Conservation (phyloP, 2,113 vertebrate species). For the Crotalus tigris region DNA sequence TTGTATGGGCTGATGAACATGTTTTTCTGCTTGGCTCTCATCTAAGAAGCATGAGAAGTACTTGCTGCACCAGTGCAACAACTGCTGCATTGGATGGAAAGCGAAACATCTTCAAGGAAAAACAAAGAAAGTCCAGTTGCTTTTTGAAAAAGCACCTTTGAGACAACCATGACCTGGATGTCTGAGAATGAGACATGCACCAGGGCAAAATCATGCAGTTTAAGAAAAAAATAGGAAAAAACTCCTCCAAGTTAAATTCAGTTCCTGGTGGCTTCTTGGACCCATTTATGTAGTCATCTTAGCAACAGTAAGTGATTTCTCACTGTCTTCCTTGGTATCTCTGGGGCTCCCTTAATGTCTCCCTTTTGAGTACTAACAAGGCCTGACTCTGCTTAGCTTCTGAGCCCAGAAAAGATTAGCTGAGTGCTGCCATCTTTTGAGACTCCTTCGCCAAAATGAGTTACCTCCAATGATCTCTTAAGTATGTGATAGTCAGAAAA, state of each 20-base stretch:
- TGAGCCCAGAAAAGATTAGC: neutral
- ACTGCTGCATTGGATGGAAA: neutral
- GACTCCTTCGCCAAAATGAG: conserved; percentile 1
- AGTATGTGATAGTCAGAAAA: conserved; percentile 70
- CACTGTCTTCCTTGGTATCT: neutral
- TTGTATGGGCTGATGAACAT: neutral
- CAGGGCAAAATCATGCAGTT: neutral
- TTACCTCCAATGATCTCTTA: conserved; percentile 77
- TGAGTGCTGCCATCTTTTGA: neutral
- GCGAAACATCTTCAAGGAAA: neutral
- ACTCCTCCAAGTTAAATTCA: neutral
- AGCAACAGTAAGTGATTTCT: neutral
- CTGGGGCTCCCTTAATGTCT: neutral
- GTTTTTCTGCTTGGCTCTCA: neutral
- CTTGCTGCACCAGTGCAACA: neutral
- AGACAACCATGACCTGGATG: neutral
- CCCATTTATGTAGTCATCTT: neutral
- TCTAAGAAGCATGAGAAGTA: neutral
- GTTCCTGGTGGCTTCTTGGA: neutral
- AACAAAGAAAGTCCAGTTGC: neutral
- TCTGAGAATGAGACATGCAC: neutral
- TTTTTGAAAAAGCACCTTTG: neutral
- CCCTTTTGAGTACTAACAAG: neutral
- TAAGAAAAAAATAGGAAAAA: neutral
- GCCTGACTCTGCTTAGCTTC: neutral